These are phyloP conservation scores for Heliothis virescens DNA, from an alignment of 1,140 invertebrate species.

Conservation along the genomic window DNA sequence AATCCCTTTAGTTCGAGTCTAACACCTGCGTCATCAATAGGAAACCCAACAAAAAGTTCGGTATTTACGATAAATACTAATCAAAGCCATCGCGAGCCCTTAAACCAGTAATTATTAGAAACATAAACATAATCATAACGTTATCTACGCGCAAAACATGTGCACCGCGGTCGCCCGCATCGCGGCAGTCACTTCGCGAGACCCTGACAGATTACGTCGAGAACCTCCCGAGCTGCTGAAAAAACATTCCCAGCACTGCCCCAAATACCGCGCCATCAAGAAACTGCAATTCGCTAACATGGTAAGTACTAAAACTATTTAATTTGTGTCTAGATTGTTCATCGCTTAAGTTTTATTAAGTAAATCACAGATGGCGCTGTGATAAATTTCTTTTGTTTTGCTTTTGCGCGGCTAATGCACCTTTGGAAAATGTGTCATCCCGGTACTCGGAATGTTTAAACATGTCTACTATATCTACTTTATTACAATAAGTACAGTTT, in stretches of 20 bases:
- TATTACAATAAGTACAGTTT: neutral
- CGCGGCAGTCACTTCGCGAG: constrained; percentile 65
- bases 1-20: too few species aligned
- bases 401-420: constrained; percentile 23
- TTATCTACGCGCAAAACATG: constrained; percentile 63
- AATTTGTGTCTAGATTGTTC: neutral
- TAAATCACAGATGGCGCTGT: constrained; percentile 12
- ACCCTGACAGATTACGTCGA: constrained; percentile 64
- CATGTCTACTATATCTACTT: neutral
- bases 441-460: constrained; percentile 4
- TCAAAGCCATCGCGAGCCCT: constrained; percentile 4
- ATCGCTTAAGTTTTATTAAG: neutral
- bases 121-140: constrained; percentile 46
- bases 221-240: constrained; percentile 43
- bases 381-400: constrained; percentile 25
- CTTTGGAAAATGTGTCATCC: constrained; percentile 31
- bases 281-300: constrained; percentile 57
- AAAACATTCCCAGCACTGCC: constrained; percentile 54
- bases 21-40: neutral
- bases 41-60: neutral
- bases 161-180: constrained; percentile 62
- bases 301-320: constrained; percentile 61
- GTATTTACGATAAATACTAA: constrained; percentile 6
- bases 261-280: constrained; percentile 48
- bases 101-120: constrained; percentile 45